Evolutionary conservation across 2,113 vertebrate species (phyloP).

Genomic region (Alexandromys fortis): DNA sequence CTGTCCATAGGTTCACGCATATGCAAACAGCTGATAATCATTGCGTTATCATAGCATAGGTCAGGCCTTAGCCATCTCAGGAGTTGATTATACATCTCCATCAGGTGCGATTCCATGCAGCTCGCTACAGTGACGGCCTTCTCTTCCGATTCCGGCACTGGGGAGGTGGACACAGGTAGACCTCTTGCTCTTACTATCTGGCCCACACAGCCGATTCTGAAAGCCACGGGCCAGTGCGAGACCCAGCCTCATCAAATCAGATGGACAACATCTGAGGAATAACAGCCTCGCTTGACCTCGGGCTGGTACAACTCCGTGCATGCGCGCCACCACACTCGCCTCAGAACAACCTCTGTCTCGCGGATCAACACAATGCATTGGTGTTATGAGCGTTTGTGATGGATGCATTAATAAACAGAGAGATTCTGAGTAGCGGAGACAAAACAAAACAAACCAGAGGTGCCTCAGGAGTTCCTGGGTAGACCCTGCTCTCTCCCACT

Average conservation of each 20-base stretch:
- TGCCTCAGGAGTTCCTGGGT: background rate
- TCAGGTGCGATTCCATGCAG: too few relatives aligned
- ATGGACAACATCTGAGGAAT: background rate
- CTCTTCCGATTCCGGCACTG: background rate
- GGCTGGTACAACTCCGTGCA: background rate
- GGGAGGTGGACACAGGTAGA: background rate
- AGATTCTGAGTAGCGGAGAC: slow-evolving; percentile 80
- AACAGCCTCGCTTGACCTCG: background rate
- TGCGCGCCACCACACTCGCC: background rate
- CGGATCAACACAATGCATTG: slow-evolving; percentile 92
- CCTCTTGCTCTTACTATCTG: background rate
- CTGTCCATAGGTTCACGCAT: too few relatives aligned
- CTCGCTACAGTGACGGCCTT: background rate
- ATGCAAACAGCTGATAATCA: too few relatives aligned
- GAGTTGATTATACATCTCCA: too few relatives aligned
- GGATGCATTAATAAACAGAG: slow-evolving; percentile 96
- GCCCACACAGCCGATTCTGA: background rate
- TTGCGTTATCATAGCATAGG: too few relatives aligned
- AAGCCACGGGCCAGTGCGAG: background rate
- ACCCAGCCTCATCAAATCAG: background rate
- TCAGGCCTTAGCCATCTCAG: too few relatives aligned
- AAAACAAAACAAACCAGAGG: too few relatives aligned
- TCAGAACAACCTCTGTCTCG: slow-evolving; percentile 86
- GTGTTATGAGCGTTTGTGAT: slow-evolving; percentile 97
- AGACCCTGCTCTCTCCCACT: background rate